Conservation (phyloP, 2,888 invertebrate genomes). For the Ectemnius lituratus region DNA sequence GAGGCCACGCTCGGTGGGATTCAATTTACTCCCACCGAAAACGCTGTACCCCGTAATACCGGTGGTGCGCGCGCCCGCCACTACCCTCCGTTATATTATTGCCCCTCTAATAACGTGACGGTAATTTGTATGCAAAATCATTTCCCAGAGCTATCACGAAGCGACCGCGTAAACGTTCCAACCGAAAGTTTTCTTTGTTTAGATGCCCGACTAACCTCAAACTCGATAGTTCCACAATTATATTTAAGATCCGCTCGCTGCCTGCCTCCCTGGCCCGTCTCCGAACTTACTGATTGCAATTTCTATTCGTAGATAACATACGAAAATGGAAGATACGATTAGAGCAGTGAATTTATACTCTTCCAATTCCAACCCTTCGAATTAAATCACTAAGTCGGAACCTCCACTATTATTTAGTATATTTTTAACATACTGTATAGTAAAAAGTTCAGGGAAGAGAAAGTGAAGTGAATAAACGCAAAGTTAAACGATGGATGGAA, state of each 20-base stretch:
- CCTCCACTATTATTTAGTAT: too few relatives aligned
- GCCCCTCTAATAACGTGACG: conserved; percentile 61
- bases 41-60: conserved; percentile 66
- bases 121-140: conserved; percentile 66
- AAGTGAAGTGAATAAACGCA: too few relatives aligned
- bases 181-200: conserved; percentile 56
- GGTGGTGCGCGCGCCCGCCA: conserved; percentile 55
- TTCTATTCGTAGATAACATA: too few relatives aligned
- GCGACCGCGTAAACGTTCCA: conserved; percentile 47
- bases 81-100: conserved; percentile 61
- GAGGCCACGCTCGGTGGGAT: conserved; percentile 63
- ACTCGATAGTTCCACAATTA: conserved; percentile 49
- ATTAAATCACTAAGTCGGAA: too few relatives aligned
- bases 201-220: conserved; percentile 47
- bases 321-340: too few relatives aligned
- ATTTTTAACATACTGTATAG: too few relatives aligned
- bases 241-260: conserved; percentile 34
- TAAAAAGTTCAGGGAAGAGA: too few relatives aligned
- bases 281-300: too few relatives aligned
- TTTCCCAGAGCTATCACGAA: conserved; percentile 52
- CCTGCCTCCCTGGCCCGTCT: too few relatives aligned
- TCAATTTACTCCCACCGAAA: conserved; percentile 68
- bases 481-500: not conserved
- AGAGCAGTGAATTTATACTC: too few relatives aligned
- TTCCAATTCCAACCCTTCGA: too few relatives aligned